These are phyloP conservation scores for Uromys caudimaculatus DNA, from an alignment of 2,797 vertebrate species.

Conservation along the genomic window DNA sequence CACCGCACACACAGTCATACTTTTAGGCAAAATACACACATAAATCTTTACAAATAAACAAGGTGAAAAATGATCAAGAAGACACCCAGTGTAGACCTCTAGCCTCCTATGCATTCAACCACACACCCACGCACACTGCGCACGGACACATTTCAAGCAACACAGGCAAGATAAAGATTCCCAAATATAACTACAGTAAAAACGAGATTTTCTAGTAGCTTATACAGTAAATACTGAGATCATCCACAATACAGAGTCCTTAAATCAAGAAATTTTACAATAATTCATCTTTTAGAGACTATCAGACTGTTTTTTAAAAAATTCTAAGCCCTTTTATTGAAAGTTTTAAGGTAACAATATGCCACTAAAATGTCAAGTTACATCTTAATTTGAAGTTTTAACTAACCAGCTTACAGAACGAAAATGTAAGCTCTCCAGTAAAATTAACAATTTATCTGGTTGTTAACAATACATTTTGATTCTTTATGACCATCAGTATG, in stretches of 20 bases:
- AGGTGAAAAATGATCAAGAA: not conserved
- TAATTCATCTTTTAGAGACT: not conserved
- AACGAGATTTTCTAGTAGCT: not conserved
- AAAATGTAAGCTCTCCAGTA: conserved; percentile 31
- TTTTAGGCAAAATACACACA: not conserved
- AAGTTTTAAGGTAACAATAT: conserved; percentile 51
- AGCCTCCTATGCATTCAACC: not conserved
- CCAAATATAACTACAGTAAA: not conserved
- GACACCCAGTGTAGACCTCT: too few relatives aligned
- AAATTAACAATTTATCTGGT: conserved; percentile 2
- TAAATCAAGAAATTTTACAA: not conserved
- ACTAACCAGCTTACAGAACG: not conserved
- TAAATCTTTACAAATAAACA: not conserved
- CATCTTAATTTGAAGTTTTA: conserved; percentile 24
- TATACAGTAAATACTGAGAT: not conserved
- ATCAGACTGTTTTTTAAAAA: not conserved
- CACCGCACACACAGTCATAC: not conserved
- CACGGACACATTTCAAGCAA: conserved; percentile 15
- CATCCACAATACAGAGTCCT: conserved; percentile 20
- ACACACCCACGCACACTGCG: not conserved
- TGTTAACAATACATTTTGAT: conserved; percentile 51
- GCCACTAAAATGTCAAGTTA: conserved; percentile 1
- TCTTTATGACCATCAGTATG: not conserved
- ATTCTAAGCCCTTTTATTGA: not conserved
- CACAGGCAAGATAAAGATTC: not conserved